phyloP scores from a whole-genome alignment of 1,140 invertebrate genomes.

The Lutraria rhynchaena region DNA sequence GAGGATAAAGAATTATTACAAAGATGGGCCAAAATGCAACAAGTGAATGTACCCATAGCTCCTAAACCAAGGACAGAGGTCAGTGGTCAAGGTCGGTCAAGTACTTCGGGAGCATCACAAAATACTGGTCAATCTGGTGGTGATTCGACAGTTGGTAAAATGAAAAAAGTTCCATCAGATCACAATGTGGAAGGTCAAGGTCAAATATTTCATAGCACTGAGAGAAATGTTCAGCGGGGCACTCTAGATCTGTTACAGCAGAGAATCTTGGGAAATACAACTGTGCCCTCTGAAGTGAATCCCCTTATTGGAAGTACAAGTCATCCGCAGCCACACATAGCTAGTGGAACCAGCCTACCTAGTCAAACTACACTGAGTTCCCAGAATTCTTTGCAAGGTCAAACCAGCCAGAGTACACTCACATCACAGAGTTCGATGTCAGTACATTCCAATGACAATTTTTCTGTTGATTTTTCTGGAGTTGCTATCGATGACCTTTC shows the following conservation, averaged over 20 bases:
- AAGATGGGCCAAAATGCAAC: conserved; percentile 49
- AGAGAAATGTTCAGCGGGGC: conserved; percentile 40
- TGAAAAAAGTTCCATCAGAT: conserved; percentile 7
- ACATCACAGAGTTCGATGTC: neutral
- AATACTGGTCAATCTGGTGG: neutral
- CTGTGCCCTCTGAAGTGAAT: neutral
- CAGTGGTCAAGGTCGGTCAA: conserved; percentile 40
- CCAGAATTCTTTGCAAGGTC: neutral
- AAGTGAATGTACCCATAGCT: conserved; percentile 49
- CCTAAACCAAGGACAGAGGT: conserved; percentile 30
- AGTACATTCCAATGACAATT: conserved; percentile 11
- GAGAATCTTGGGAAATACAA: conserved; percentile 23
- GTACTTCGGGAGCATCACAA: neutral
- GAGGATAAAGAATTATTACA: conserved; percentile 41
- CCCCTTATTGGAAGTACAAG: neutral
- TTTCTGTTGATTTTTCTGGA: conserved; percentile 43
- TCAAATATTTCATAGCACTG: neutral
- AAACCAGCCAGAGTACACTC: neutral
- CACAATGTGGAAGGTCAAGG: conserved; percentile 5
- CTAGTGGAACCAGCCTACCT: neutral
- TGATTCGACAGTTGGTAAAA: neutral
- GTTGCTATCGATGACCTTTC: conserved; percentile 20
- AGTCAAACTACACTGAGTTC: neutral
- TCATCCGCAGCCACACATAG: neutral
- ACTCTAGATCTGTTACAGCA: conserved; percentile 48